Evolutionary conservation across 2,888 invertebrate species (phyloP), one percentile per base, ranked within the genome.

Genomic region (Penaeus monodon): DNA sequence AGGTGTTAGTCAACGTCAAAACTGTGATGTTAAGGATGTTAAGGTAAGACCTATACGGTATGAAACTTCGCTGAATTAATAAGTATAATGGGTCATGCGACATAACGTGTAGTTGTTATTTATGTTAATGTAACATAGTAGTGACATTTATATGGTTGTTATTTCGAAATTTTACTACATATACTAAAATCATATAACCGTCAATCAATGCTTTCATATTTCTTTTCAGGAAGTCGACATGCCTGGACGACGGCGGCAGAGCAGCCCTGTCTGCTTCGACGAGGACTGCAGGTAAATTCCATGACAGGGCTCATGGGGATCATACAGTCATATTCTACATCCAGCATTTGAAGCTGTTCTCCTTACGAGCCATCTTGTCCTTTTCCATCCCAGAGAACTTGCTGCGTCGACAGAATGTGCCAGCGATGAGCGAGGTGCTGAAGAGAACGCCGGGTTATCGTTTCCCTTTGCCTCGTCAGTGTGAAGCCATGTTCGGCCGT

Each of bases 131-230:
- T 57, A 14, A 57, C n/a, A 57, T 20, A 20, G 17, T 57, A 3
- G 44, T 17, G 17, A 57, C 57, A 14, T 57, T 57, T 57, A 57
- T 57, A 2, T 57, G n/a, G n/a, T n/a, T n/a, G 29, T 64, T 22
- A 22, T 76, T 44, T 76, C 17, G 24, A 77, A 7, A 7, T n/a
- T 24, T 27, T 63, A 91, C 3, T 17, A 22, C 1, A 17, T 57
- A 57, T 57, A 64, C 33, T 22, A 44, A 29, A 78, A 7, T 63
- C 14, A 57, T 57, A 57, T 63, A 29, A 3, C 17, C n/a, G 57
- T 63, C 20, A 38, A 22, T n/a, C 44, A 92, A 91, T 92, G 12
- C 24, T 27, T 44, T 17, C n/a, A 17, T 82, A 22, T 80, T 57
- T 57, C 2, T 57, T 17, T 85, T 33, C 85, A 85, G 85, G 91